These are phyloP conservation scores for Helleia helle DNA, from an alignment of 2,888 invertebrate genomes.

Conservation along the genomic window DNA sequence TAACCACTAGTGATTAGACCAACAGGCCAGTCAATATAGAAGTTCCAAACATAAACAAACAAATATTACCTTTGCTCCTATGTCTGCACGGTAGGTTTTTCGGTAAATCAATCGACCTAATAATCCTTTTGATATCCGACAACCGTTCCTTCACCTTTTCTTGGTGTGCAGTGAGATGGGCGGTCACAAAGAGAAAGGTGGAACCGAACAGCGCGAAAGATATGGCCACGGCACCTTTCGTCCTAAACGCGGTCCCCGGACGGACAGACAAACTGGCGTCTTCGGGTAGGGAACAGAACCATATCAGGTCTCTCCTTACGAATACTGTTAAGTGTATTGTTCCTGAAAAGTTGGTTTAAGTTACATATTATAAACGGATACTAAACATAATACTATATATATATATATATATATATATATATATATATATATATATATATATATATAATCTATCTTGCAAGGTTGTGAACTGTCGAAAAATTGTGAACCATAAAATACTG, in stretches of 20 bases:
- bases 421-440: no score
- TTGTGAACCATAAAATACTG: no score
- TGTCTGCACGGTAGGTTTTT: constrained; percentile 84
- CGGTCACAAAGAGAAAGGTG: constrained; percentile 94
- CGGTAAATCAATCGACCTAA: constrained; percentile 86
- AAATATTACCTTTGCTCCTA: constrained; percentile 79
- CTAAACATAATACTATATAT: no score
- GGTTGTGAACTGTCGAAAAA: no score
- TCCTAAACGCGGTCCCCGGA: constrained; percentile 90
- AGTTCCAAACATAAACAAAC: no score
- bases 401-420: no score
- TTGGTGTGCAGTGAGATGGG: constrained; percentile 95
- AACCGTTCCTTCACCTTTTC: constrained; percentile 90
- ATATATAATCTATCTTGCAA: no score
- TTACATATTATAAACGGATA: no score
- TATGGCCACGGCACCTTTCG: constrained; percentile 96
- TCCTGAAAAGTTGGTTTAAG: constrained; percentile 71
- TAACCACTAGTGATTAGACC: no score
- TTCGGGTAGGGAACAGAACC: constrained; percentile 96
- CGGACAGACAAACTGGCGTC: constrained; percentile 90
- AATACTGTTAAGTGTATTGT: constrained; percentile 92
- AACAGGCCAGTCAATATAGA: no score
- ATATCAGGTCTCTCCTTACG: constrained; percentile 92
- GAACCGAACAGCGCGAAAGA: constrained; percentile 96
- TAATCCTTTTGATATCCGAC: constrained; percentile 88